Percentiles rank a stretch among this genome's conserved stretches.
These are phyloP conservation scores for Ostrea edulis DNA, from an alignment of 1,140 invertebrate genomes.

Conservation along the genomic window DNA sequence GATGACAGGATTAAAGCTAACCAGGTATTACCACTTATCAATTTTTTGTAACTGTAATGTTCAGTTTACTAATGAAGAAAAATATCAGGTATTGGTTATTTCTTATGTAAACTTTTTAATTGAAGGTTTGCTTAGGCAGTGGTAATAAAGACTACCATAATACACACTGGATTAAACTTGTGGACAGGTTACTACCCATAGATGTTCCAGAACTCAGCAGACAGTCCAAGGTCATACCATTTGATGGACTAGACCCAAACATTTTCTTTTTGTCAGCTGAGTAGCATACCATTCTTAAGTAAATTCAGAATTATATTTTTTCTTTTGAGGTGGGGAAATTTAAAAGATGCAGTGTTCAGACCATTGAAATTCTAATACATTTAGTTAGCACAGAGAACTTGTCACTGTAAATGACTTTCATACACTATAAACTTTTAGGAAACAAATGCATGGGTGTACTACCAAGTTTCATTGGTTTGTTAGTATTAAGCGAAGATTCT, in stretches of 20 bases:
- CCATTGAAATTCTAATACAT: no score
- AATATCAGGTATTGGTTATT: no score
- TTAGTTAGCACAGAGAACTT: no score
- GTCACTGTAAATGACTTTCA: no score
- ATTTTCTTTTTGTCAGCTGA: neutral
- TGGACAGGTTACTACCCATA: neutral
- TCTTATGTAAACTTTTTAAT: neutral
- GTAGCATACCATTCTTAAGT: neutral
- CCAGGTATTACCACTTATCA: slow-evolving; percentile 23
- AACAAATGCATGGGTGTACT: no score
- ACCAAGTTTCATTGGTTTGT: no score
- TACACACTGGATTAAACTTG: slow-evolving; percentile 4
- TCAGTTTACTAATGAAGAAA: no score
- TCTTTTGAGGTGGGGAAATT: no score
- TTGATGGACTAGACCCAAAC: slow-evolving; percentile 4
- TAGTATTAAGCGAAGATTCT: no score
- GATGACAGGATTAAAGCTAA: slow-evolving; percentile 48
- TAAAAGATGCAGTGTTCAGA: no score
- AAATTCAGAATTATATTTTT: no score
- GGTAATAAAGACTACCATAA: slow-evolving; percentile 12
- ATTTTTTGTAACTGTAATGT: neutral
- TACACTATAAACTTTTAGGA: no score
- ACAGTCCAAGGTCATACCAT: neutral
- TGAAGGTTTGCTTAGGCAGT: slow-evolving; percentile 7
- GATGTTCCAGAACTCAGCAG: slow-evolving; percentile 8